Conservation (phyloP, 2,888 invertebrate species). For the Scaptomyza tumidula region DNA sequence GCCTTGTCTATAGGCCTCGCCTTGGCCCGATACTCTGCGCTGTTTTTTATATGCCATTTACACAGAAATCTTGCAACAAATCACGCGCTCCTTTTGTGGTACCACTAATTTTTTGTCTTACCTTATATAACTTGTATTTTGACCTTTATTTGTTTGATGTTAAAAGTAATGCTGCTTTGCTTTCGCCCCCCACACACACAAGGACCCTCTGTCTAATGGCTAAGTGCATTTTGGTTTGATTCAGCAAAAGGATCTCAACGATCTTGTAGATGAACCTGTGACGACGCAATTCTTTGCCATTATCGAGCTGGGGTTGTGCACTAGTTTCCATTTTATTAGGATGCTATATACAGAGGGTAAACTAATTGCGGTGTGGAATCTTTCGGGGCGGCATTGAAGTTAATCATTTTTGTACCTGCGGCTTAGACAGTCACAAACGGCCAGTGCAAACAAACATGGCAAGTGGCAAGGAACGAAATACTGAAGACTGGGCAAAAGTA, state of each 20-base stretch:
- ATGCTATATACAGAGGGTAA: slow-evolving; percentile 40
- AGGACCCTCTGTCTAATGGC: slow-evolving; percentile 34
- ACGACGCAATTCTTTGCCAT: slow-evolving; percentile 74
- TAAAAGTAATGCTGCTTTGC: slow-evolving; percentile 47
- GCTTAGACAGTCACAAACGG: slow-evolving; percentile 69
- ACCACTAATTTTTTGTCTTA: slow-evolving; percentile 51
- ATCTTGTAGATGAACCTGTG: slow-evolving; percentile 57
- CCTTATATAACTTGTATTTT: slow-evolving; percentile 41
- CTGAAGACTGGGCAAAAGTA: slow-evolving; percentile 59
- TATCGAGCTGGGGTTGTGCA: slow-evolving; percentile 64
- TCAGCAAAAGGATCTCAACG: slow-evolving; percentile 31
- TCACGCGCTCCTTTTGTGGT: slow-evolving; percentile 71
- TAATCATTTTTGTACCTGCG: slow-evolving; percentile 77
- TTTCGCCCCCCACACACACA: slow-evolving; percentile 22
- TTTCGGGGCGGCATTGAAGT: slow-evolving; percentile 62
- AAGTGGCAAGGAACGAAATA: not conserved
- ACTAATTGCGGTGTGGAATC: slow-evolving; percentile 74
- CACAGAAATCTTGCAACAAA: slow-evolving; percentile 78
- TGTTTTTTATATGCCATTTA: slow-evolving; percentile 73
- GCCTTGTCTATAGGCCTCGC: not conserved
- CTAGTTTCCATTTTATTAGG: slow-evolving; percentile 76
- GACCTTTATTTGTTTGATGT: slow-evolving; percentile 78
- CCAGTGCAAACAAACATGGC: slow-evolving; percentile 38
- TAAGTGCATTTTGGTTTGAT: slow-evolving; percentile 61
- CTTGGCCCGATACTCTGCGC: slow-evolving; percentile 19